Conservation (phyloP, 2,113 vertebrate species). For the Anoura caudifer region DNA sequence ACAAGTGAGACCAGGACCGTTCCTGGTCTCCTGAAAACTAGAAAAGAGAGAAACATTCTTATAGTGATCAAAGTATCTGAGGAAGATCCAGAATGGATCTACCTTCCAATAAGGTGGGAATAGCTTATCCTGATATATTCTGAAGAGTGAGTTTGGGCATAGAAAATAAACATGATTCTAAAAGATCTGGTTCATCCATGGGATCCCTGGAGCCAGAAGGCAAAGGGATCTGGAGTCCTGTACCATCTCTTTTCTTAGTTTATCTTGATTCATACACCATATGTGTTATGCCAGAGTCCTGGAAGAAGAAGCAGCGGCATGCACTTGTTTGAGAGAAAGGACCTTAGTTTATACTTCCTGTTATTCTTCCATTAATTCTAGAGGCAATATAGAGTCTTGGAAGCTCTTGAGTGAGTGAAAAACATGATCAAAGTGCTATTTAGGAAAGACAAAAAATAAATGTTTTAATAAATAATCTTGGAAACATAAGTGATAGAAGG, state of each 20-base stretch:
- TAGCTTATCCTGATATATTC: not conserved
- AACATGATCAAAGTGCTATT: not conserved
- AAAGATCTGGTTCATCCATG: not conserved
- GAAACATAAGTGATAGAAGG: not conserved
- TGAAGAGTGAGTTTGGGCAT: not conserved
- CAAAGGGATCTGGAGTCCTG: not conserved
- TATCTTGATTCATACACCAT: no score
- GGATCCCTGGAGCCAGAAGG: not conserved
- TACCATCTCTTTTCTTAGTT: not conserved
- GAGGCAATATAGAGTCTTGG: not conserved
- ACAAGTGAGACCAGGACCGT: not conserved
- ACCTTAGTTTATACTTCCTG: not conserved
- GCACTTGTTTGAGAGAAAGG: not conserved
- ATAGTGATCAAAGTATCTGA: not conserved
- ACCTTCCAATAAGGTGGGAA: not conserved
- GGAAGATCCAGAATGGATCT: not conserved
- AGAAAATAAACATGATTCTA: not conserved
- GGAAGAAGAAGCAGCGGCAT: not conserved
- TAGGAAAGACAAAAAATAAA: not conserved
- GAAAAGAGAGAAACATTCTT: not conserved
- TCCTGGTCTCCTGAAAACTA: not conserved
- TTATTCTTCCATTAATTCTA: not conserved
- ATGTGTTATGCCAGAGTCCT: fast-evolving
- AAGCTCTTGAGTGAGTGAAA: not conserved
- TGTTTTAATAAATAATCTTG: not conserved